Percentiles rank a stretch among this genome's conserved stretches.
These are phyloP conservation scores for Diorhabda sublineata DNA, from an alignment of 1,140 invertebrate genomes.

Conservation along the genomic window DNA sequence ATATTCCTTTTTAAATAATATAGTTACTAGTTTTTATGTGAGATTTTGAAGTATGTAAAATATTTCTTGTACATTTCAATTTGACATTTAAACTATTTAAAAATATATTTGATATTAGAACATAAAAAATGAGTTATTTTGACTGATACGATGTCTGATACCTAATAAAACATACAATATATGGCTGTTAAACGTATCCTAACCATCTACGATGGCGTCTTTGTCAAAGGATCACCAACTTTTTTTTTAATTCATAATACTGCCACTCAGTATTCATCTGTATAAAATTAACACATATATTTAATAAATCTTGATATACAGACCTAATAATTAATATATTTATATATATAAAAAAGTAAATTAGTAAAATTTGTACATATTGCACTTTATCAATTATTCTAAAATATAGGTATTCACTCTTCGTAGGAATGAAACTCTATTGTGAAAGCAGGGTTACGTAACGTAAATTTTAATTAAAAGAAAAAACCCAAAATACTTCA, in stretches of 20 bases:
- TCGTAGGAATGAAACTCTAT: slow-evolving; percentile 38
- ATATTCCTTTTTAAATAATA: background rate
- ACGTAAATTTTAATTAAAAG: slow-evolving; percentile 3
- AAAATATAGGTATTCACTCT: slow-evolving; percentile 35
- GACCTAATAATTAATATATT: slow-evolving; percentile 47
- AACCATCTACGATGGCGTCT: background rate
- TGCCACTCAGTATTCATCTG: slow-evolving; percentile 44
- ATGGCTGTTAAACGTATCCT: background rate
- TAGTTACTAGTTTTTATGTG: no score
- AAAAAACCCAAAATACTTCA: no score
- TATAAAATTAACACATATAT: slow-evolving; percentile 43
- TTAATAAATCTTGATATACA: slow-evolving; percentile 46
- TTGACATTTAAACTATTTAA: slow-evolving; percentile 6
- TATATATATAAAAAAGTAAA: slow-evolving; percentile 45
- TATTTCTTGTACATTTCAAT: background rate
- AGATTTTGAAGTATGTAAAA: no score
- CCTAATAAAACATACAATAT: slow-evolving; percentile 10
- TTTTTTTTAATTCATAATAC: slow-evolving; percentile 35
- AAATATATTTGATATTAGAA: background rate
- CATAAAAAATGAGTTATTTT: background rate
- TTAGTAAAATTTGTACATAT: slow-evolving; percentile 52
- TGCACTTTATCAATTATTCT: slow-evolving; percentile 49
- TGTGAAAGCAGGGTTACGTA: slow-evolving; percentile 28
- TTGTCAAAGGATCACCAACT: background rate
- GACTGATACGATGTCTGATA: slow-evolving; percentile 6